phyloP scores from a whole-genome alignment of 2,113 vertebrate genomes.

The human (Homo sapiens) region DNA sequence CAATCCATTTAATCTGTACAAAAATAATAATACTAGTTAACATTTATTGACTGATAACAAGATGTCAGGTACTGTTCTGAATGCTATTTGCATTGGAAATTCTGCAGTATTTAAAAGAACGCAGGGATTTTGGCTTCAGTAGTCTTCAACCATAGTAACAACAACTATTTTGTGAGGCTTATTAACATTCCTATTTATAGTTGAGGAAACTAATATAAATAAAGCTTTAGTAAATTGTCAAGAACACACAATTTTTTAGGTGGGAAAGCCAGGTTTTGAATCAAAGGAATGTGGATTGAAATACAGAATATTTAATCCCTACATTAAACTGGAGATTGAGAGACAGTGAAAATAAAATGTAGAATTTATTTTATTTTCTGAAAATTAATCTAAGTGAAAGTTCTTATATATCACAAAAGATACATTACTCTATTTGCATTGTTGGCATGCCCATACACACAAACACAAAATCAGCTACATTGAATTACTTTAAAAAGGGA shows the following conservation, averaged over 20 bases:
- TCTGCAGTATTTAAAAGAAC: background rate
- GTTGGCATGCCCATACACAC: background rate
- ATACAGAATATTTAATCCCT: background rate
- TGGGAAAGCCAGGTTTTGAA: background rate
- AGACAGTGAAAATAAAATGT: background rate
- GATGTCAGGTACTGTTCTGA: background rate
- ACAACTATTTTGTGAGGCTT: background rate
- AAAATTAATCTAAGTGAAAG: background rate
- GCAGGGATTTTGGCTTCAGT: background rate
- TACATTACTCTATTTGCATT: background rate
- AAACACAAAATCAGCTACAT: background rate
- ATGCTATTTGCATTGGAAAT: background rate
- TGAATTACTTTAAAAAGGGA: background rate
- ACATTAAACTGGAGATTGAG: background rate
- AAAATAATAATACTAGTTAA: background rate
- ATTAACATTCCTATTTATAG: background rate
- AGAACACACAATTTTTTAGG: background rate
- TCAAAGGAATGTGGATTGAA: background rate
- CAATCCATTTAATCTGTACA: background rate
- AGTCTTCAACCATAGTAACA: background rate
- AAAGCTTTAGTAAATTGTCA: background rate
- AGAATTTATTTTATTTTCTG: background rate
- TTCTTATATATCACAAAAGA: background rate
- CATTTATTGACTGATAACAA: background rate
- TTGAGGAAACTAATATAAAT: background rate